Evolutionary conservation across 1,140 invertebrate genomes (phyloP).

Genomic region (Drosophila kanapiae): DNA sequence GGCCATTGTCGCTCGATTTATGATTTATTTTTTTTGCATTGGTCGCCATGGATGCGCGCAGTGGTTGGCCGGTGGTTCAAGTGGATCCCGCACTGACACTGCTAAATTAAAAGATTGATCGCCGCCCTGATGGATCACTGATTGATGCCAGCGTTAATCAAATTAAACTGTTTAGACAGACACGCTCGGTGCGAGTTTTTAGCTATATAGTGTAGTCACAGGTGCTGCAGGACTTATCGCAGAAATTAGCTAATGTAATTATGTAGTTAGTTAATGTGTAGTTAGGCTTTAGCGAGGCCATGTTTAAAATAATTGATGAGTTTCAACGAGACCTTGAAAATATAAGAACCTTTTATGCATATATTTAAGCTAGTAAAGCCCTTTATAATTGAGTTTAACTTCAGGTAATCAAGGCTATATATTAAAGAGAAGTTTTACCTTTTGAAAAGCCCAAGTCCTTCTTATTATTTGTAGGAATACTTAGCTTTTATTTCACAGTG

Average conservation of each 20-base stretch:
- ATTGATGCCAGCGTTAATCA: constrained; percentile 48
- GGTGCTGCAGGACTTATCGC: not conserved
- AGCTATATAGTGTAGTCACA: not conserved
- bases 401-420: not conserved
- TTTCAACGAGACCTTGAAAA: not conserved
- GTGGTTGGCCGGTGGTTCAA: constrained; percentile 42
- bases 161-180: constrained; percentile 39
- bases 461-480: not conserved
- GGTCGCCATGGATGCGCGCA: constrained; percentile 13
- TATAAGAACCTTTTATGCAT: accelerated
- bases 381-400: not conserved
- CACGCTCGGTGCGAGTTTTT: not conserved
- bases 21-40: constrained; percentile 71
- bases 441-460: not conserved
- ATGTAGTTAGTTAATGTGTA: too few species aligned
- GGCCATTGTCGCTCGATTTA: constrained; percentile 73
- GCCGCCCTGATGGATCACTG: constrained; percentile 42
- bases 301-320: not conserved
- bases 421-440: not conserved
- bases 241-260: not conserved
- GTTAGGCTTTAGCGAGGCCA: not conserved
- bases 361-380: not conserved
- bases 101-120: constrained; percentile 51
- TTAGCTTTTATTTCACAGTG: constrained; percentile 15
- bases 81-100: constrained; percentile 36